A percentile compares a stretch with the other conserved stretches of the same genome.
Evolutionary conservation across 2,888 invertebrate species (phyloP).

Genomic region (Protodeltote pygarga): DNA sequence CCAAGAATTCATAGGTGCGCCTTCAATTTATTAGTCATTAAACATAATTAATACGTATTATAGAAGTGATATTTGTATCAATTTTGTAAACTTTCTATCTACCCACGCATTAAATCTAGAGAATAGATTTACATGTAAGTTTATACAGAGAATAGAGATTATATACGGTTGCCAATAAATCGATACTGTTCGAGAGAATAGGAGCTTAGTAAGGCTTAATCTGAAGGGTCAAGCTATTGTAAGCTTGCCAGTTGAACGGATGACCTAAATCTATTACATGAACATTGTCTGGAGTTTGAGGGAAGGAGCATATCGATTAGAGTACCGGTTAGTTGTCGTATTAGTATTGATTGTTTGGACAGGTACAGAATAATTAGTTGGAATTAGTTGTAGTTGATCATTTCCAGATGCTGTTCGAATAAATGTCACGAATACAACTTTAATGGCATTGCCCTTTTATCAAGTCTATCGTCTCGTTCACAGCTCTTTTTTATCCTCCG

Average conservation of each 20-base stretch:
- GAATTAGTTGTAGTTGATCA: neutral
- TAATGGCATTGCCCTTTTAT: no score
- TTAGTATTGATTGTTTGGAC: conserved; percentile 7
- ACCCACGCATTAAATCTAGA: conserved; percentile 39
- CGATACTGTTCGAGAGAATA: conserved; percentile 25
- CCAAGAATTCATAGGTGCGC: conserved; percentile 45
- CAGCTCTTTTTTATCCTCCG: conserved; percentile 19
- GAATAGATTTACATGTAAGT: conserved; percentile 28
- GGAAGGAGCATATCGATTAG: conserved; percentile 34
- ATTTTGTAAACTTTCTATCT: conserved; percentile 48
- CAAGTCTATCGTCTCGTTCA: no score
- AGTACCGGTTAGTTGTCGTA: conserved; percentile 1
- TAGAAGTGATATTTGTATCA: conserved; percentile 49
- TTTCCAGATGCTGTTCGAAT: conserved; percentile 2
- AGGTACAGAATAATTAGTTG: neutral
- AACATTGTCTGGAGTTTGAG: conserved; percentile 15
- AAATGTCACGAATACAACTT: no score
- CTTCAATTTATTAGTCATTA: conserved; percentile 36
- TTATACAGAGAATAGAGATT: conserved; percentile 29
- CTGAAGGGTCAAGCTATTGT: conserved; percentile 31
- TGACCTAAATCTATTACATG: conserved; percentile 30
- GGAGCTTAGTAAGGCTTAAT: conserved; percentile 23
- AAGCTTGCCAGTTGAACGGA: conserved; percentile 8
- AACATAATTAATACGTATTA: conserved; percentile 49
- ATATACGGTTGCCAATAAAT: conserved; percentile 9